Conservation (phyloP, 37 sponge, comb jelly and placozoan species). For the Cladorhizidae sp. region DNA sequence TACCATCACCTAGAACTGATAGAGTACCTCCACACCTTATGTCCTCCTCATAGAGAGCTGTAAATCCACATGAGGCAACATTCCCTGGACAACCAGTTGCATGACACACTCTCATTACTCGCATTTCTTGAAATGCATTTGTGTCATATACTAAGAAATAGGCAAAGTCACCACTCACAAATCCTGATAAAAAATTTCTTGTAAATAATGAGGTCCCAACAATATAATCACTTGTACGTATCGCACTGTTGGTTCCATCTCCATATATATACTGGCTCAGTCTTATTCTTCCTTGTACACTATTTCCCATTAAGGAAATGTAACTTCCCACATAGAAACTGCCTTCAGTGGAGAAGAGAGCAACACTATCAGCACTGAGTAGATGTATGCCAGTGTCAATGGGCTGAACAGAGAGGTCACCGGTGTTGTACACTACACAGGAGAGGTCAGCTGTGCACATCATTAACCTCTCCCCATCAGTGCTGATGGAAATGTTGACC, state of each 20-base stretch:
- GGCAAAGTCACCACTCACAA: conserved; percentile 2
- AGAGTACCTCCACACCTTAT: too few relatives aligned
- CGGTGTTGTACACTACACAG: conserved; percentile 37
- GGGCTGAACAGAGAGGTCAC: too few relatives aligned
- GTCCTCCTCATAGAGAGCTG: too few relatives aligned
- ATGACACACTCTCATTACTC: conserved; percentile 23
- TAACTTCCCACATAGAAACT: too few relatives aligned
- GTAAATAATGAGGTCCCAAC: background rate
- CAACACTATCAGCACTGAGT: too few relatives aligned
- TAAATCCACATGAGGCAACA: too few relatives aligned
- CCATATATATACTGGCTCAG: conserved; percentile 18
- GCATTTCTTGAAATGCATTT: background rate
- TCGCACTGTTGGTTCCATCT: background rate
- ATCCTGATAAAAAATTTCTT: too few relatives aligned
- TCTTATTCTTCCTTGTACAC: background rate
- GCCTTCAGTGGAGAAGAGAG: too few relatives aligned
- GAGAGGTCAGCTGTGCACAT: conserved; percentile 18
- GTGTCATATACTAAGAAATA: conserved; percentile 17
- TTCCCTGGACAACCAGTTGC: too few relatives aligned
- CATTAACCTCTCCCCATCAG: conserved; percentile 23
- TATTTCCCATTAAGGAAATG: too few relatives aligned
- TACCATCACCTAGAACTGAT: too few relatives aligned
- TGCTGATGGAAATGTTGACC: conserved; percentile 5
- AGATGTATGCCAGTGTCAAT: too few relatives aligned
- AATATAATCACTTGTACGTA: background rate